A percentile compares a stretch with the other conserved stretches of the same genome.
Conservation (phyloP, 2,797 vertebrate genomes). For the Discoglossus pictus region DNA sequence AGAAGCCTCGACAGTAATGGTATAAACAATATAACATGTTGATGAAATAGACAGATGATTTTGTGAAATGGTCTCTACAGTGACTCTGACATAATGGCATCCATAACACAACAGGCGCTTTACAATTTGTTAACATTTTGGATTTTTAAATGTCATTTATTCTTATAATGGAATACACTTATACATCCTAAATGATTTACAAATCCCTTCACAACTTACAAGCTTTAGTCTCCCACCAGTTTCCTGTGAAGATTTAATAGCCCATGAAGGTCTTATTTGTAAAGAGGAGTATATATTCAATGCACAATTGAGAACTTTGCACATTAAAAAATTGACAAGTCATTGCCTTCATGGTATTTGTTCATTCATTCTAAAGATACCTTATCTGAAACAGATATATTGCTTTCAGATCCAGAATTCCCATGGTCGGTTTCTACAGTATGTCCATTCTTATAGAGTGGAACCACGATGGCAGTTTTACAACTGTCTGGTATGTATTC, state of each 20-base stretch:
- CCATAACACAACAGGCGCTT: conserved; percentile 5
- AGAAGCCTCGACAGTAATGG: too few relatives aligned
- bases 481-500: conserved; percentile 47
- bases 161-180: conserved; percentile 23
- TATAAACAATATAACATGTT: too few relatives aligned
- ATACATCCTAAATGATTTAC: conserved; percentile 34
- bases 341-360: conserved; percentile 11
- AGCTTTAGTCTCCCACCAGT: conserved; percentile 15
- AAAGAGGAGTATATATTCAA: background rate
- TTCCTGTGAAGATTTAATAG: conserved; percentile 24
- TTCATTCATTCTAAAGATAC: conserved; percentile 7
- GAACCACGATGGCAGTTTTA: conserved; percentile 46
- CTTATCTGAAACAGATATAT: conserved; percentile 36
- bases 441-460: conserved; percentile 41
- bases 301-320: conserved; percentile 16
- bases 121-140: conserved; percentile 10
- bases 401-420: conserved; percentile 25
- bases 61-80: background rate
- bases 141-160: conserved; percentile 6
- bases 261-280: conserved; percentile 18
- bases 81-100: background rate
- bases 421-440: conserved; percentile 34
- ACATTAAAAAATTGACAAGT: background rate
- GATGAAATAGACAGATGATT: too few relatives aligned
- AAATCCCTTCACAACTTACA: conserved; percentile 16